phyloP scores from a whole-genome alignment of 2,888 invertebrate species.

The Leucania comma region DNA sequence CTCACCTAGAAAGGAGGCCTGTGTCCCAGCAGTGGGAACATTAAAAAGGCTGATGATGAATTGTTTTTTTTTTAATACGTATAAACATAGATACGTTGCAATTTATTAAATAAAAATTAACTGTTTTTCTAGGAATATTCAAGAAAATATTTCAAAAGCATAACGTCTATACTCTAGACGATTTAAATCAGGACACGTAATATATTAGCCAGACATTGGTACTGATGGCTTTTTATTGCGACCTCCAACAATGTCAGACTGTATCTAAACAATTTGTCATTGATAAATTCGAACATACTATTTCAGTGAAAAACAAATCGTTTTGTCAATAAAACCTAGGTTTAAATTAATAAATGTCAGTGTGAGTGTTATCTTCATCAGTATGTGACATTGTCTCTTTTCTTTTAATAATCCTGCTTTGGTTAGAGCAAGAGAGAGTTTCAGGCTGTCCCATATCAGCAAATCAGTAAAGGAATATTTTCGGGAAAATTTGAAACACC shows the following conservation, averaged over 20 bases:
- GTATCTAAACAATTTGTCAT: constrained; percentile 25
- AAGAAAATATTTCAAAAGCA: constrained; percentile 4
- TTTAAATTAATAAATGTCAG: neutral
- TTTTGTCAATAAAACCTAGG: constrained; percentile 10
- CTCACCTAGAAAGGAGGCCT: no score
- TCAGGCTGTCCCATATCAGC: neutral
- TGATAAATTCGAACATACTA: neutral
- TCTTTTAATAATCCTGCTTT: no score
- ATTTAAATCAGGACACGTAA: constrained; percentile 15
- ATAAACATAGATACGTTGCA: no score
- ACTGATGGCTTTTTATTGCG: constrained; percentile 4
- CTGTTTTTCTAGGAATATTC: no score
- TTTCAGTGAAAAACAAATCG: constrained; percentile 11
- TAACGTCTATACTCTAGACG: neutral
- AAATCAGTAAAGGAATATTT: no score
- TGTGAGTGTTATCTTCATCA: neutral
- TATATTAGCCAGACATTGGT: constrained; percentile 11
- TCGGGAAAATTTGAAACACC: no score
- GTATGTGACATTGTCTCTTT: no score
- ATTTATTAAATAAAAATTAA: no score
- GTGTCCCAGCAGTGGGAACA: no score
- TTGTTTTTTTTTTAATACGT: no score
- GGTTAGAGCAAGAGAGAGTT: no score
- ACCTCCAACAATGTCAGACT: constrained; percentile 16
- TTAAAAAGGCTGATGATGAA: no score